Base-by-base conservation (phyloP, 2,888 invertebrate genomes). In the Zaprionus obscuricornis region DNA sequence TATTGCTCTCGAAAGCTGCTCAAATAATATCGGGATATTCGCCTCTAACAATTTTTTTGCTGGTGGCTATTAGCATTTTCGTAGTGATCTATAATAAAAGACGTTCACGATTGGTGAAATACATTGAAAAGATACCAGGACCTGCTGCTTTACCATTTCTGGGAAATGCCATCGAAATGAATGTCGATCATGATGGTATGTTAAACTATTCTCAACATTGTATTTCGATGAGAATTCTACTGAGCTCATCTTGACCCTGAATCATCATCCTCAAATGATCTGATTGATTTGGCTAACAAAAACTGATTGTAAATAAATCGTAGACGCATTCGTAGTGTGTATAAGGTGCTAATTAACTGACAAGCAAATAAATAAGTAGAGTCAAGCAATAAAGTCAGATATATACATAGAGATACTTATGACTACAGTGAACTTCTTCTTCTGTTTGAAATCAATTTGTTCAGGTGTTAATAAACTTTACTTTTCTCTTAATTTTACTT, bases 111-210 rank as follows among this genome's bases (percentile, higher is more conserved):
- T 78, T 91, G 70, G 90, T 92, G 31, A 89, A 90, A 63, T 87
- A 92, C 47, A 90, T 92, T 50, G 91, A 91, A 33, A 90, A 91
- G 78, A 92, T 94, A 49, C 93, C 92, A 5, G 93, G 93, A 40
- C 93, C 93, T 7, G 89, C 91, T 1, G 90, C 92, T 2, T 79
- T 92, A 45, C 93, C 93, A 0, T 74, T 94, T 10, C 82, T 94
- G 50, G 94, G 94, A 29, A 90, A 94, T 87, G 91, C 92, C 16
- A 90, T 92, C 43, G 92, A 93, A 82, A 90, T 93, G 66, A 92
- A 92, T 84, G 92, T 92, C 22, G 92, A 92, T 79, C 92, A 92
- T 65, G 92, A 92, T 82, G 93, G 93, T 92, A 86, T 90, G 88
- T 75, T 22, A 17, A 31, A 36, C 33, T 42, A 34, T 56, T 29